phyloP scores from a whole-genome alignment of 2,797 vertebrate genomes.

The Sebastes minor region DNA sequence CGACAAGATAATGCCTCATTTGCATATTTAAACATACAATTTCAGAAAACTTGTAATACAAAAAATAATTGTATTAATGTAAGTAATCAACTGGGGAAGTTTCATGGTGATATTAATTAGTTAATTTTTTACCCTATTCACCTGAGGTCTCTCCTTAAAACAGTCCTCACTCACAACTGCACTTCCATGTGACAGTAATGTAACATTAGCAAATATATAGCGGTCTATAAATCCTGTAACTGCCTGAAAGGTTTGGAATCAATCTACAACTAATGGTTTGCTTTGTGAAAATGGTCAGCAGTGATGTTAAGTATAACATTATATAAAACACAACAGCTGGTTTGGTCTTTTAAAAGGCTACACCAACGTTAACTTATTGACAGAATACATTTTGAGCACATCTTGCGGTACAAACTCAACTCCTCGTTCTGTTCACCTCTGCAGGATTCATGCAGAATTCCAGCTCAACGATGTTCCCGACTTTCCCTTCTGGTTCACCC shows the following conservation, averaged over 20 bases:
- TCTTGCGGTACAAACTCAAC: neutral
- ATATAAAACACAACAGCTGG: neutral
- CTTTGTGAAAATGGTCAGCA: neutral
- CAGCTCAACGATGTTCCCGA: slow-evolving; percentile 96
- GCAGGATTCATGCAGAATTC: slow-evolving; percentile 97
- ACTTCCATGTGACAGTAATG: neutral
- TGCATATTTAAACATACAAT: too few relatives aligned
- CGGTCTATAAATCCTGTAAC: neutral
- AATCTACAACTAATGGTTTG: neutral
- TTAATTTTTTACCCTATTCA: too few relatives aligned
- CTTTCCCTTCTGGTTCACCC: slow-evolving; percentile 99
- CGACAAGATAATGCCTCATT: too few relatives aligned
- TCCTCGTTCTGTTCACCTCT: neutral
- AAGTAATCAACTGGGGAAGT: too few relatives aligned
- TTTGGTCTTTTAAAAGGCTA: neutral
- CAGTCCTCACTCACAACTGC: neutral
- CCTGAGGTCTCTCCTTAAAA: too few relatives aligned
- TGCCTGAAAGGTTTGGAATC: neutral
- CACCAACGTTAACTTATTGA: neutral
- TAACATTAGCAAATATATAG: neutral
- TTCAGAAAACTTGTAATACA: too few relatives aligned
- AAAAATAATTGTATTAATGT: too few relatives aligned
- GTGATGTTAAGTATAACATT: neutral
- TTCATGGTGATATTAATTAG: too few relatives aligned
- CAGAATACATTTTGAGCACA: neutral